A percentile compares a stretch with the other conserved stretches of the same genome.
phyloP scores from a whole-genome alignment of 2,888 invertebrate species.

The Protodeltote pygarga region DNA sequence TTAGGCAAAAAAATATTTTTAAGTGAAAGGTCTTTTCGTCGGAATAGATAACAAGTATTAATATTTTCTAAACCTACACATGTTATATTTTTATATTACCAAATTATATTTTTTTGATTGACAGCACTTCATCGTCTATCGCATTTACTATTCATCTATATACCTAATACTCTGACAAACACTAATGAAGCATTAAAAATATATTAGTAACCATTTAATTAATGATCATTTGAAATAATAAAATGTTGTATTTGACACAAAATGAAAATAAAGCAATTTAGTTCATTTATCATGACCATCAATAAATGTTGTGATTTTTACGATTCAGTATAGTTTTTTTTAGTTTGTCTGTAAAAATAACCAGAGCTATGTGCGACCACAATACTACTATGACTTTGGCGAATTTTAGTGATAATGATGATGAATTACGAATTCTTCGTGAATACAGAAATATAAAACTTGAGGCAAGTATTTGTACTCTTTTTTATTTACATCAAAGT shows the following conservation, averaged over 20 bases:
- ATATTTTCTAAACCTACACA: no score
- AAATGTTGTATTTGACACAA: slow-evolving; percentile 4
- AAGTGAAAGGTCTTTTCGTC: no score
- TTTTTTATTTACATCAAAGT: no score
- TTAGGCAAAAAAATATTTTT: no score
- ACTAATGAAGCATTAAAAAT: slow-evolving; percentile 32
- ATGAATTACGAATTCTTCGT: slow-evolving; percentile 46
- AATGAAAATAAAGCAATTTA: no score
- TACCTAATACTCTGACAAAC: background rate
- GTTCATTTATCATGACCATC: slow-evolving; percentile 1
- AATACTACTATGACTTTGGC: slow-evolving; percentile 14
- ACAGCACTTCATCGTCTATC: no score
- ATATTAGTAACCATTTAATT: slow-evolving; percentile 21
- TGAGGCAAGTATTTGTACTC: no score
- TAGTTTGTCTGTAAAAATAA: background rate
- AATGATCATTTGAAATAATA: slow-evolving; percentile 23
- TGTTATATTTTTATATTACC: no score
- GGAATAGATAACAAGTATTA: no score
- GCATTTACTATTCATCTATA: no score
- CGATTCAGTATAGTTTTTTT: no score
- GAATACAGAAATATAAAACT: slow-evolving; percentile 29
- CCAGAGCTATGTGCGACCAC: slow-evolving; percentile 13
- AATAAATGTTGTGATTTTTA: background rate
- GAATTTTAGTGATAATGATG: slow-evolving; percentile 54
- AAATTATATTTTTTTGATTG: background rate